phyloP scores from a whole-genome alignment of 2,888 invertebrate genomes.

The Nymphalis polychloros region DNA sequence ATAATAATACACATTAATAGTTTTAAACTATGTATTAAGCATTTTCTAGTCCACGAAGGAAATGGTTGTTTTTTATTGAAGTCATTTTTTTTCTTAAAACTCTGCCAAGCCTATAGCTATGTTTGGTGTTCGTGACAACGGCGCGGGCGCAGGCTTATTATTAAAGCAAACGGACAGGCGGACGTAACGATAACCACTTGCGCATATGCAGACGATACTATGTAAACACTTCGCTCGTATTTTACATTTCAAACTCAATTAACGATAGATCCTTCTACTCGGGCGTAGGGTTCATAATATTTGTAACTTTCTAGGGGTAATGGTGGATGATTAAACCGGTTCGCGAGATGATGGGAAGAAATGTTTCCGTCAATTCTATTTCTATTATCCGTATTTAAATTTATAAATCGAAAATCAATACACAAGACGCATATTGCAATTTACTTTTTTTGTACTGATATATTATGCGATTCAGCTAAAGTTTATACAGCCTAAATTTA shows the following conservation, averaged over 20 bases:
- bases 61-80: not conserved
- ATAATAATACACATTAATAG: not conserved
- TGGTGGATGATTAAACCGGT: slow-evolving; percentile 17
- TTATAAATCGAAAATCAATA: too few relatives aligned
- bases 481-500: not conserved
- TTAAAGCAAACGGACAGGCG: slow-evolving; percentile 75
- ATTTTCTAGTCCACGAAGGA: not conserved
- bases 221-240: slow-evolving; percentile 62
- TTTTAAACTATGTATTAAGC: not conserved
- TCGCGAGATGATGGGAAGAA: slow-evolving; percentile 21
- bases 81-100: not conserved
- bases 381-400: not conserved
- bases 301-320: not conserved
- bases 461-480: too few relatives aligned
- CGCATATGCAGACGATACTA: slow-evolving; percentile 73
- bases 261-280: slow-evolving; percentile 15
- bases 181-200: slow-evolving; percentile 73
- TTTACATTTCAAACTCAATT: slow-evolving; percentile 16
- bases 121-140: slow-evolving; percentile 78
- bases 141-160: slow-evolving; percentile 70
- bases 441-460: too few relatives aligned
- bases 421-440: too few relatives aligned
- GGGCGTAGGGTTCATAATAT: slow-evolving; percentile 17
- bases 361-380: not conserved
- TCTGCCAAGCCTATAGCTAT: slow-evolving; percentile 54